phyloP scores from a whole-genome alignment of 2,797 vertebrate genomes.

The Austrolebias charrua region DNA sequence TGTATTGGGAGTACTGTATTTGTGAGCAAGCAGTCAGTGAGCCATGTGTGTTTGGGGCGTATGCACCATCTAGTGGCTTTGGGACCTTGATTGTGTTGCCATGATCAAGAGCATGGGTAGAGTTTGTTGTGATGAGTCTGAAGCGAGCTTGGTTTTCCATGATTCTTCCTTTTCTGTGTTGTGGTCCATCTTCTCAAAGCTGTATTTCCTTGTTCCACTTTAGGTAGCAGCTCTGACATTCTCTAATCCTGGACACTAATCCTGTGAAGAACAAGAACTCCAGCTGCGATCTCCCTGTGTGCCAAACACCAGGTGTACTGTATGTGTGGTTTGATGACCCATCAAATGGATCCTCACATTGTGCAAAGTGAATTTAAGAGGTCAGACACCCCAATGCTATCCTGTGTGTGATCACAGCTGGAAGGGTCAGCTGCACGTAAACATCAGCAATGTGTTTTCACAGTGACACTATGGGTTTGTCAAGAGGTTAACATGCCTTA shows the following conservation, averaged over 20 bases:
- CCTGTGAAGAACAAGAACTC: not conserved
- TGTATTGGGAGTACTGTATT: no score
- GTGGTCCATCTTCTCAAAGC: not conserved
- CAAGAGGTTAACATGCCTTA: constrained; percentile 57
- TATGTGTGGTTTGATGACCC: constrained; percentile 35
- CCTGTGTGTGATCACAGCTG: constrained; percentile 50
- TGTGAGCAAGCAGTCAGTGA: no score
- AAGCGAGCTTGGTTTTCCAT: not conserved
- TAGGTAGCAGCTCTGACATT: not conserved
- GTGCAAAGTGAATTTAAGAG: constrained; percentile 44
- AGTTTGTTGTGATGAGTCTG: not conserved
- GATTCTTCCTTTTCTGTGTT: not conserved
- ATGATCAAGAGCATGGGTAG: not conserved
- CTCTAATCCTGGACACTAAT: not conserved
- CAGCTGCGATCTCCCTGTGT: not conserved
- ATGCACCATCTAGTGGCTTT: not conserved
- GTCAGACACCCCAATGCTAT: constrained; percentile 42
- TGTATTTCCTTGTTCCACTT: not conserved
- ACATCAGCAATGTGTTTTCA: constrained; percentile 56
- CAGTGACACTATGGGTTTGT: constrained; percentile 51
- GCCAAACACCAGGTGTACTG: constrained; percentile 39
- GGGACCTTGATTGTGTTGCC: not conserved
- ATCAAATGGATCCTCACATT: constrained; percentile 49
- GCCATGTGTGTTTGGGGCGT: no score
- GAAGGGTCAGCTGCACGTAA: constrained; percentile 56